A percentile compares a stretch with the other conserved stretches of the same genome.
phyloP scores from a whole-genome alignment of 2,113 vertebrate genomes.

The Chaenocephalus aceratus region DNA sequence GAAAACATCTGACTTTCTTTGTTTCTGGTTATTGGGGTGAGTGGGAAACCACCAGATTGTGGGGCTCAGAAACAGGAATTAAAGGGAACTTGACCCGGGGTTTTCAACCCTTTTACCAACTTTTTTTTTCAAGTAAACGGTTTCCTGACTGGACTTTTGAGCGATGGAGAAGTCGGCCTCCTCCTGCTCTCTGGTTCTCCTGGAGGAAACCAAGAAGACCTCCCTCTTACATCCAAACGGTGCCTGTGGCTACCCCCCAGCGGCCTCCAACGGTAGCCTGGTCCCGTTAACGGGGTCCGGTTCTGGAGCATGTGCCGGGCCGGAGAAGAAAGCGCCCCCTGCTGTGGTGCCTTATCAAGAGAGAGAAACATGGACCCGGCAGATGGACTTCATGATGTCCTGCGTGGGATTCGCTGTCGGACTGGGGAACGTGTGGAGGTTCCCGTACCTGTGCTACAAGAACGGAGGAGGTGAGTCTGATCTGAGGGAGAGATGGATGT shows the following conservation, averaged over 20 bases:
- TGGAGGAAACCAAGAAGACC: slow-evolving; percentile 81
- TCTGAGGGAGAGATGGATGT: not conserved
- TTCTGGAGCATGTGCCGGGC: slow-evolving; percentile 27
- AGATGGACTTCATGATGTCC: slow-evolving; percentile 98
- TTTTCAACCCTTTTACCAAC: not conserved
- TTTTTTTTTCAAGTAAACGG: not conserved
- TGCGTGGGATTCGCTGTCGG: slow-evolving; percentile 93
- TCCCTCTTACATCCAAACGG: slow-evolving; percentile 75
- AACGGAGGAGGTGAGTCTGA: slow-evolving; percentile 90
- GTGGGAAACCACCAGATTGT: no score
- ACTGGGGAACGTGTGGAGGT: slow-evolving; percentile 92
- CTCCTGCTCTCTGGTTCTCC: slow-evolving; percentile 73
- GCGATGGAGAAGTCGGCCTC: slow-evolving; percentile 81
- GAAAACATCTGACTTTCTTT: not conserved
- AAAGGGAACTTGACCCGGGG: no score
- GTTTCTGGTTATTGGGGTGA: no score
- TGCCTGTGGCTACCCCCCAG: slow-evolving; percentile 43
- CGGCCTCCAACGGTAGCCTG: slow-evolving; percentile 62
- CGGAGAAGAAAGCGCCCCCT: slow-evolving; percentile 40
- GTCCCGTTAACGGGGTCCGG: slow-evolving; percentile 28
- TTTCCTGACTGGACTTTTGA: not conserved
- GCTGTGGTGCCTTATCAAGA: slow-evolving; percentile 66
- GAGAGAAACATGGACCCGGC: slow-evolving; percentile 93
- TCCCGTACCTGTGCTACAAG: slow-evolving; percentile 94
- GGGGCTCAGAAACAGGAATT: not conserved